Conservation (phyloP, 2,888 invertebrate genomes). For the Conchocele bisecta region DNA sequence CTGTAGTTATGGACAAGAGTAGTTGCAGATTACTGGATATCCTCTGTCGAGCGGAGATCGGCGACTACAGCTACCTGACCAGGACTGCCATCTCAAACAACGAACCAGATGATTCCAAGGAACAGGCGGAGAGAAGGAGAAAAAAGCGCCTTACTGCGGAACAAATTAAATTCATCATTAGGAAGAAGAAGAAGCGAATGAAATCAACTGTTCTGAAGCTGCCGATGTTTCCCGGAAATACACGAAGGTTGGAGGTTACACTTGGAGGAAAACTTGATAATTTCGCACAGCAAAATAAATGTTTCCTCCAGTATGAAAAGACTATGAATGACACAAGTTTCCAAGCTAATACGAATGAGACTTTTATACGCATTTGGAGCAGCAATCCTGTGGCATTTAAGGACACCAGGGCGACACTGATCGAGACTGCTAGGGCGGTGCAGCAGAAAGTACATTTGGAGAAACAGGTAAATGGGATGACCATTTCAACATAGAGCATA, state of each 20-base stretch:
- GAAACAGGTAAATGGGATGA: too few relatives aligned
- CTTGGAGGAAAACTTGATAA: neutral
- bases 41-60: neutral
- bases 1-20: conserved; percentile 4
- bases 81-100: neutral
- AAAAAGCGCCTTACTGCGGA: neutral
- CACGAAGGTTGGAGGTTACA: neutral
- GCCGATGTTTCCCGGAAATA: neutral
- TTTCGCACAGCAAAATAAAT: neutral
- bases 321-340: neutral
- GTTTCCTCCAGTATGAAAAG: neutral
- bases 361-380: neutral
- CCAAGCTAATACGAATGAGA: neutral
- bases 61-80: neutral
- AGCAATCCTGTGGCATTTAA: too few relatives aligned
- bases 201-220: neutral
- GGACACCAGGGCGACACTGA: too few relatives aligned
- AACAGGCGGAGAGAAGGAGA: neutral
- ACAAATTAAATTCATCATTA: neutral
- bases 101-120: neutral
- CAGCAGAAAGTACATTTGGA: too few relatives aligned
- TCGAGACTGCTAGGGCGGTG: too few relatives aligned
- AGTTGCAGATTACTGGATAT: neutral
- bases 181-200: neutral
- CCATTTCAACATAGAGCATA: too few relatives aligned